phyloP scores from a whole-genome alignment of 2,113 vertebrate species.

The Callipepla californica region DNA sequence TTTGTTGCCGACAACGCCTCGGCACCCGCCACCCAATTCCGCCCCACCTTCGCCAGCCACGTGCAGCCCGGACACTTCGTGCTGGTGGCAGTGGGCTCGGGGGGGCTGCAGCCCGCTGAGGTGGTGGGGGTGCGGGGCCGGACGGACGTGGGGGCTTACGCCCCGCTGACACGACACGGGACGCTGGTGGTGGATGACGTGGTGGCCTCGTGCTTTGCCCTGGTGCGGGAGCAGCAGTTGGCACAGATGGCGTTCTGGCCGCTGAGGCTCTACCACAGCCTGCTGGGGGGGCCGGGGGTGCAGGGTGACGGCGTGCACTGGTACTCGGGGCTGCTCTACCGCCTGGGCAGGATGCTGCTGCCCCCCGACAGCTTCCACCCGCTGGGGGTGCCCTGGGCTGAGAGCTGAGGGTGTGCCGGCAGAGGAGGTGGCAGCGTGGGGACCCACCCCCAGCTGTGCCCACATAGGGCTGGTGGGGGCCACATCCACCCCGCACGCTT shows the following conservation, averaged over 20 bases:
- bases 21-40: constrained; percentile 63
- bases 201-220: constrained; percentile 93
- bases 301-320: constrained; percentile 90
- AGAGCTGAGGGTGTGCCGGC: constrained; percentile 77
- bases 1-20: constrained; percentile 84
- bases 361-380: constrained; percentile 90
- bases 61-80: constrained; percentile 90
- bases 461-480: neutral
- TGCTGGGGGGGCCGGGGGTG: constrained; percentile 75
- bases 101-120: constrained; percentile 68
- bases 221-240: constrained; percentile 87
- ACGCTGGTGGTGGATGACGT: constrained; percentile 92
- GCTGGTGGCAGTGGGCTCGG: constrained; percentile 72
- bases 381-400: constrained; percentile 76
- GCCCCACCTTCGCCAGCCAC: constrained; percentile 87
- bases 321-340: constrained; percentile 91
- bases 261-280: constrained; percentile 85
- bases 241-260: constrained; percentile 93
- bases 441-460: neutral
- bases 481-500: neutral
- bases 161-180: constrained; percentile 92
- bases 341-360: constrained; percentile 85
- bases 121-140: constrained; percentile 80
- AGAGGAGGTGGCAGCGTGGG: constrained; percentile 28
- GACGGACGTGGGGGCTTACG: constrained; percentile 84